phyloP scores from a whole-genome alignment of 2,888 invertebrate species.

The Cheilosia soror region DNA sequence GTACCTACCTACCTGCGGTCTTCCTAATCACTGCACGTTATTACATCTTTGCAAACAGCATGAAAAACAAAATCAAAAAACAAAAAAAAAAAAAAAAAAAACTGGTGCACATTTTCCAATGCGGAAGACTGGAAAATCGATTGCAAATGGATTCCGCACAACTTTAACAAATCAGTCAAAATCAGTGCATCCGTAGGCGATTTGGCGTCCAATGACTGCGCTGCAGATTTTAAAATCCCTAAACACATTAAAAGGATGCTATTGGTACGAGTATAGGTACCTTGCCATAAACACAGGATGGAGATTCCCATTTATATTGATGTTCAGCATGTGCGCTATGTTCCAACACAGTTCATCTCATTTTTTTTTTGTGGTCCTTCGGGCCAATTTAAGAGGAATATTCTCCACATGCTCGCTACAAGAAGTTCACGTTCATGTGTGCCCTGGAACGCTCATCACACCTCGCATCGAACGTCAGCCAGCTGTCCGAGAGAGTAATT shows the following conservation, averaged over 20 bases:
- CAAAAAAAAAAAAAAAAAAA: not conserved
- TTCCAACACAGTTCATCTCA: conserved; percentile 21
- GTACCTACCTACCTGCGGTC: not conserved
- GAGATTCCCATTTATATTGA: conserved; percentile 11
- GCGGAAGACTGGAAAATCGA: conserved; percentile 68
- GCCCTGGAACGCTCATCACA: conserved; percentile 74
- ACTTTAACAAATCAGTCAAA: conserved; percentile 70
- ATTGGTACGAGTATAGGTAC: conserved; percentile 17
- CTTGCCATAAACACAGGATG: not conserved
- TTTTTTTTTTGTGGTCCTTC: conserved; percentile 46
- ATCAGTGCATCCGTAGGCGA: conserved; percentile 70
- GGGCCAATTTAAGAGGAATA: conserved; percentile 67
- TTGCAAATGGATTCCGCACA: conserved; percentile 59
- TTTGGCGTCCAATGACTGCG: conserved; percentile 68
- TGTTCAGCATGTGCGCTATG: conserved; percentile 64
- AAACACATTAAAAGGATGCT: conserved; percentile 57
- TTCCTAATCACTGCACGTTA: conserved; percentile 1
- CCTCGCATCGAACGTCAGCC: conserved; percentile 74
- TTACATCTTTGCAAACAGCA: conserved; percentile 5
- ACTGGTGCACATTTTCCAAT: conserved; percentile 27
- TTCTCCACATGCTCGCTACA: conserved; percentile 22
- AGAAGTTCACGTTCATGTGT: conserved; percentile 68
- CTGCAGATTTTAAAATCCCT: conserved; percentile 61
- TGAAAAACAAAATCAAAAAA: not conserved
- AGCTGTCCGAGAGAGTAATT: conserved; percentile 72